Evolutionary conservation across 92 coral and sea anemone species (phyloP), one percentile per base, ranked within the genome.

Genomic region (Porites evermanni): DNA sequence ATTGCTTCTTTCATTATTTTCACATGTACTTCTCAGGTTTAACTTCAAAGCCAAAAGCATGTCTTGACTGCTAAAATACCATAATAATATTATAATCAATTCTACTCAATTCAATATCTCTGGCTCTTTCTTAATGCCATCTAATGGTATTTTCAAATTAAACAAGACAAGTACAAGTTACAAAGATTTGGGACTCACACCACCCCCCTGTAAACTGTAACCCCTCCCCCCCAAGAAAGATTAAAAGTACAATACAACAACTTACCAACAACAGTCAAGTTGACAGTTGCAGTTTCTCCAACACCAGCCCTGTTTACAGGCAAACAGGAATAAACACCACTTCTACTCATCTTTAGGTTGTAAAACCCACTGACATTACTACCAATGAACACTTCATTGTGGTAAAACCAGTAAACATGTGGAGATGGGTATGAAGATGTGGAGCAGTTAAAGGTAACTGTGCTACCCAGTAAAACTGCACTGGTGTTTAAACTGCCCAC

Each of bases 221-320:
- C 32, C 32, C 32, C n/a, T n/a, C 32, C 32, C 32, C 32, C 32
- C 32, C 29, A 29, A 29, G 32, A 0, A 29, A 29, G 32, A 29
- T 29, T 29, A 29, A 4, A 29, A 29, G 32, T 29, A 29, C 32
- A 29, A 29, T 29, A 29, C 32, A 29, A 29, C 32, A 29, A 67
- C 72, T 12, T 67, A 67, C 72, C 72, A 67, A 67, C 72, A 67
- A 67, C 72, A 67, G 72, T 67, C 11, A 67, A 67, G 72, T 67
- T 67, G 72, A 67, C 72, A 19, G 72, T 7, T 67, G 50, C 72
- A 67, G 44, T 21, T 67, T 67, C 72, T 11, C 72, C 72, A 67
- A 67, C 44, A 9, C 72, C 72, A 21, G 72, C 72, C 2, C 32
- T 67, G 72, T 67, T 67, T 38, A 23, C 44, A 67, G 72, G 72